Evolutionary conservation across 2,888 invertebrate genomes (phyloP).

Genomic region (Drosophila mimica): DNA sequence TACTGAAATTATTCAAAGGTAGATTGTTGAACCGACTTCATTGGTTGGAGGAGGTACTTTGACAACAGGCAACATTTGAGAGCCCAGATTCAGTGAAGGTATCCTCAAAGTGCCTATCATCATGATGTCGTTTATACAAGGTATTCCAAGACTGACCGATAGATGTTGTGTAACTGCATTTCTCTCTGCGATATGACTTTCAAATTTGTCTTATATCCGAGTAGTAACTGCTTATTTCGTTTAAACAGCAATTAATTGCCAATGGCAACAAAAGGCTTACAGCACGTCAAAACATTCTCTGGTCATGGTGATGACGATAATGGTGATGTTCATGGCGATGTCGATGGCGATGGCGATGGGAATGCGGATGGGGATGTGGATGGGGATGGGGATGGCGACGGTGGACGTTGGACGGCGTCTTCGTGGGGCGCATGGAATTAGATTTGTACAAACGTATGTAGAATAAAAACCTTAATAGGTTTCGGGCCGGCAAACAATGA

Average conservation of each 20-base stretch:
- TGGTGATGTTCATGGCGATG: neutral
- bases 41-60: neutral
- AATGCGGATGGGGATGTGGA: no score
- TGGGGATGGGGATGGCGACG: neutral
- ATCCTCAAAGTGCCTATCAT: neutral
- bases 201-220: constrained; percentile 30
- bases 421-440: constrained; percentile 60
- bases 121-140: neutral
- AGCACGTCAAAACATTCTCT: constrained; percentile 64
- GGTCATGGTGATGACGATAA: constrained; percentile 48
- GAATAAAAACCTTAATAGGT: constrained; percentile 59
- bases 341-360: neutral
- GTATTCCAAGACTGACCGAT: neutral
- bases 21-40: neutral
- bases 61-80: neutral
- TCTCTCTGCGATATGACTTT: constrained; percentile 30
- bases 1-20: neutral
- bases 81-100: neutral
- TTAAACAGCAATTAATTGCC: constrained; percentile 52
- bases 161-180: neutral
- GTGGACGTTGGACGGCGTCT: constrained; percentile 46
- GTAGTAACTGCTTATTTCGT: constrained; percentile 53
- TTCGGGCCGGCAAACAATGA: constrained; percentile 68
- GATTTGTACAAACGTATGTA: constrained; percentile 49
- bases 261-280: constrained; percentile 58